Evolutionary conservation across 2,797 vertebrate genomes (phyloP).

Genomic region (Halcyon smyrnensis): DNA sequence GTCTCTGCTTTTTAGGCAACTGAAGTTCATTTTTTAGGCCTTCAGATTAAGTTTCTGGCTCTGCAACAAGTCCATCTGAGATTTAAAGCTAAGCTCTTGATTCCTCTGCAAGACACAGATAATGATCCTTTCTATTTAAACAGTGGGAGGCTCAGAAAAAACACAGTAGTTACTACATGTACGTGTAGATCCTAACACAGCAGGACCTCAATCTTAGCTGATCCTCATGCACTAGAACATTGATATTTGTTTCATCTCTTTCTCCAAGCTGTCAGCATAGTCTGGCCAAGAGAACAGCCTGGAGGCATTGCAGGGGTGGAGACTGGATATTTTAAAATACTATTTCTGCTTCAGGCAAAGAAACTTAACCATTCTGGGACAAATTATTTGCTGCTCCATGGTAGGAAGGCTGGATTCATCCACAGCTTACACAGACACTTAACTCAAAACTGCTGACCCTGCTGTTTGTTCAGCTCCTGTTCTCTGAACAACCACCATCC

Average conservation of each 20-base stretch:
- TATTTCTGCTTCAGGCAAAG: neutral
- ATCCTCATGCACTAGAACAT: neutral
- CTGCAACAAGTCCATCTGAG: neutral
- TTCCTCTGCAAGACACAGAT: neutral
- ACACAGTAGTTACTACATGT: neutral
- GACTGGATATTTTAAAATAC: neutral
- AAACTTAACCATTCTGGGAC: neutral
- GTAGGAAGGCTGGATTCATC: neutral
- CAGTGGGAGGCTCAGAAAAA: neutral
- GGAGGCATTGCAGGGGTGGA: neutral
- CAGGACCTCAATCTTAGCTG: neutral
- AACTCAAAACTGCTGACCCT: neutral
- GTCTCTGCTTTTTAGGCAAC: neutral
- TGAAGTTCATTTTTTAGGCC: neutral
- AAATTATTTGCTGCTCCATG: neutral
- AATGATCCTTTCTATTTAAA: neutral
- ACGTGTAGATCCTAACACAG: neutral
- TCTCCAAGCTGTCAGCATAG: neutral
- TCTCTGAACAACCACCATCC: neutral
- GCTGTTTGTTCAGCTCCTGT: neutral
- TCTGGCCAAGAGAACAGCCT: neutral
- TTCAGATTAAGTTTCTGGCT: neutral
- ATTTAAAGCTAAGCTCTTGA: neutral
- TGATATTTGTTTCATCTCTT: neutral
- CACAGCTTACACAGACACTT: neutral